Conservation (phyloP, 2,113 vertebrate genomes). For the Ascaphus truei region DNA sequence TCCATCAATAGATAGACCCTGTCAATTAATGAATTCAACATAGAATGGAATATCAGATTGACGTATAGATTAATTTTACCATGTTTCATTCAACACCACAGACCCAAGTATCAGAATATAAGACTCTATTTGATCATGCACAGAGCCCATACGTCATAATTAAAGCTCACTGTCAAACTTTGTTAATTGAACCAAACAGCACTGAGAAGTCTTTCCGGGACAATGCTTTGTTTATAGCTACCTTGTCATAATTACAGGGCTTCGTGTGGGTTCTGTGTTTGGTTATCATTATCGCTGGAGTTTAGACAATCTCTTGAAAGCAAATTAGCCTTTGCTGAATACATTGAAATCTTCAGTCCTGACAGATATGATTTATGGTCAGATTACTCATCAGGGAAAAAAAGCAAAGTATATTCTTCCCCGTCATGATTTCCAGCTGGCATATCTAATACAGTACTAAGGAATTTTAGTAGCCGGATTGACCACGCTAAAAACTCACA, state of each 20-base stretch:
- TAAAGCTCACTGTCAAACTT: constrained; percentile 33
- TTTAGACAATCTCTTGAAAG: constrained; percentile 33
- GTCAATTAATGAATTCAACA: no score
- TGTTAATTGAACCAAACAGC: constrained; percentile 34
- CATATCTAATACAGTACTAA: not conserved
- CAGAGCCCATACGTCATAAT: constrained; percentile 26
- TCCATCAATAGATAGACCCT: no score
- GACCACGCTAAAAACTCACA: not conserved
- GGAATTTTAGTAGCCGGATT: not conserved
- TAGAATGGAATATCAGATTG: no score
- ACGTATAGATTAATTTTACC: no score
- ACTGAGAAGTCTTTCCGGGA: constrained; percentile 26
- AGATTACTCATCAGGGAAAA: constrained; percentile 21
- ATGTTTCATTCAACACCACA: no score
- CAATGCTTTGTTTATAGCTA: constrained; percentile 37
- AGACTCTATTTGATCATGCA: not conserved
- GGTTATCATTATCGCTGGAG: constrained; percentile 31
- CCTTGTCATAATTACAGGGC: constrained; percentile 33
- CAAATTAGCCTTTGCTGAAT: constrained; percentile 34
- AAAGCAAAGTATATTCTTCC: constrained; percentile 9
- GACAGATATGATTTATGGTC: constrained; percentile 35
- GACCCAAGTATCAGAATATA: not conserved
- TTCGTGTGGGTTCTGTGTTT: constrained; percentile 37
- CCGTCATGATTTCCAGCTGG: constrained; percentile 19
- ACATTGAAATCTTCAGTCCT: constrained; percentile 29